Base-by-base conservation (phyloP, 2,113 vertebrate genomes). In the Mesocricetus auratus region DNA sequence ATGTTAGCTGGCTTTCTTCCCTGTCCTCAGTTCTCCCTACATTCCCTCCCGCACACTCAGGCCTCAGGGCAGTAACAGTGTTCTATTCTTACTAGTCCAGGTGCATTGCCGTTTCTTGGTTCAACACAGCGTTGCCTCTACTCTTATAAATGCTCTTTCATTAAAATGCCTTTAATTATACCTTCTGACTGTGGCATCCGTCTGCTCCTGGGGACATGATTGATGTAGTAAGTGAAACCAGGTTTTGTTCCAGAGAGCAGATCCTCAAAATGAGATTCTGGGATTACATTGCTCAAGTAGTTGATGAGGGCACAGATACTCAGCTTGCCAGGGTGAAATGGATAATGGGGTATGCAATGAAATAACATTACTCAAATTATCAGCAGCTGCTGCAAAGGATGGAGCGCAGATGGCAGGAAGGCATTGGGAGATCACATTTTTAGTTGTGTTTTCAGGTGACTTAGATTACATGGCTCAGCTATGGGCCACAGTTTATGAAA, bases 171-270 rank as follows among this genome's bases (percentile, higher is more conserved):
- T 69, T 87, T 69, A 39, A 36, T 89, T 60, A 82, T 68, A 5
- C 22, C 26, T 79, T 39, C 77, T 36, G 53, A 89, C 26, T 77
- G 5, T 71, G 47, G 17, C 68, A 91, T 89, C 42, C 94, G 31
- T 95, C 96, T 96, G 62, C 56, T 87, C 22, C 71, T 60, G 69
- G 94, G 58, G 87, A 91, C 42, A 53, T 89, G 78, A 74, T 36
- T 7, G 31, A 50, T 73, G 26, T 6, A 68, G 31, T 45, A 95
- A 94, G 82, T 74, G 62, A 96, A 96, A 69, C 42, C 11, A 85
- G 53, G 56, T 86, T 93, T 91, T 93, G 16, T 95, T 94, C 12
- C 58, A 64, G 78, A 95, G 96, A 96, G 82, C 5, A 87, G 26
- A 93, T 53, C 6, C 74, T 86, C 8, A 87, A 21, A 94, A 81